Conservation (phyloP, 1,140 invertebrate species). For the Metopolophium dirhodum region DNA sequence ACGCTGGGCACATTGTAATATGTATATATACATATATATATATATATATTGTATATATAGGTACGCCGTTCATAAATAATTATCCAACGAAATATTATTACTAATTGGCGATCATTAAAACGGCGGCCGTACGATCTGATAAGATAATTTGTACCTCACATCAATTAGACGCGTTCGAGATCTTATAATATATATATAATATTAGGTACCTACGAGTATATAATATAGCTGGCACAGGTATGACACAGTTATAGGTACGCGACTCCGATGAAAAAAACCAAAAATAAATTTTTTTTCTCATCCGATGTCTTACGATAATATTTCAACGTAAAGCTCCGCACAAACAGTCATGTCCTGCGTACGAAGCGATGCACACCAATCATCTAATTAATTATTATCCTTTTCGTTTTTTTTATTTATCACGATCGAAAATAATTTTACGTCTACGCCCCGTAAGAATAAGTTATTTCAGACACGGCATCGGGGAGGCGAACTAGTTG, state of each 20-base stretch:
- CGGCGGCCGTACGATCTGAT: neutral
- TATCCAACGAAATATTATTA: neutral
- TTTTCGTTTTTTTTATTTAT: slow-evolving; percentile 21
- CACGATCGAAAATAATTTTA: neutral
- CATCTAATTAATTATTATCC: slow-evolving; percentile 21
- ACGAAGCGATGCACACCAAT: neutral
- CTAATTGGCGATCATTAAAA: slow-evolving; percentile 30
- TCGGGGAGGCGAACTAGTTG: slow-evolving; percentile 31
- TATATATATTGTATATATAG: neutral
- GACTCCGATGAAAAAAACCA: neutral
- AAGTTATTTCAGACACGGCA: neutral
- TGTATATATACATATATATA: too few relatives aligned
- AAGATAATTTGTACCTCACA: neutral
- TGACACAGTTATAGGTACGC: neutral
- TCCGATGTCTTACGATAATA: neutral
- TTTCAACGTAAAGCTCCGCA: neutral
- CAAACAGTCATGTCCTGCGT: neutral
- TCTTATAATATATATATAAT: neutral
- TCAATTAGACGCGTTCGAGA: neutral
- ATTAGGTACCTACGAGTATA: neutral
- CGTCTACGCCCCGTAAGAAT: slow-evolving; percentile 23
- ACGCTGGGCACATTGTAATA: neutral
- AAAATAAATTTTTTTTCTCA: neutral
- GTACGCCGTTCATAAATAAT: neutral
- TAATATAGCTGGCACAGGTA: neutral